Evolutionary conservation across 2,113 vertebrate species (phyloP), one percentile per base, ranked within the genome.

Genomic region (Colius striatus): DNA sequence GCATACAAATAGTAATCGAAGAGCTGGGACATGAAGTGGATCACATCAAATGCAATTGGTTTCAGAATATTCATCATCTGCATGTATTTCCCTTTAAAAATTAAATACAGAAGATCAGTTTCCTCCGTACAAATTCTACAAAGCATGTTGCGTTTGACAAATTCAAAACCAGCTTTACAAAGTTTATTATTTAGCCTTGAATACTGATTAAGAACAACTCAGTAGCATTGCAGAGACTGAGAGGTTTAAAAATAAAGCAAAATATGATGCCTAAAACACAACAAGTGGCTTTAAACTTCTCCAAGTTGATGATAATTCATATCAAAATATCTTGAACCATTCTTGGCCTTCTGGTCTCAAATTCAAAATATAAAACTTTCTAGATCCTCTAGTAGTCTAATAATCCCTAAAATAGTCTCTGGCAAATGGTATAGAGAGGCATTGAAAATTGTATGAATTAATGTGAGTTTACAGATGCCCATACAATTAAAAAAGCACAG

Each of bases 1-100:
- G 99, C 99, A 51, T 99, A 99, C 91, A 99, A 98, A 95, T 99
- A 99, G 96, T 99, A 99, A 97, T 99, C 99, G 70, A 99, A 99
- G 53, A 99, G 98, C 97, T 99, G 99, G 3, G 99, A 99, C 97
- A 99, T 99, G 89, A 99, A 99, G 98, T 99, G 99, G 95, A 99
- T 99, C 94, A 99, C 99, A 90, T 99, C 99, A 78, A 99, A 99
- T 77, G 99, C 99, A 78, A 99, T 99, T 18, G 99, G 99, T 89
- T 99, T 99, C 96, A 99, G 97, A 82, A 99, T 99, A 96, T 98
- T 99, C 99, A 99, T 99, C 99, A 99, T 99, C 97, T 99, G 99
- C 99, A 99, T 99, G 91, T 99, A 99, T 94, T 99, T 99, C 26
- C 99, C 99, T 99, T 99, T 97, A 63, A 95, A 97, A 95, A 57